A percentile compares a stretch with the other conserved stretches of the same genome.
These are phyloP conservation scores for Amphipoea oculea DNA, from an alignment of 2,888 invertebrate genomes.

Conservation along the genomic window DNA sequence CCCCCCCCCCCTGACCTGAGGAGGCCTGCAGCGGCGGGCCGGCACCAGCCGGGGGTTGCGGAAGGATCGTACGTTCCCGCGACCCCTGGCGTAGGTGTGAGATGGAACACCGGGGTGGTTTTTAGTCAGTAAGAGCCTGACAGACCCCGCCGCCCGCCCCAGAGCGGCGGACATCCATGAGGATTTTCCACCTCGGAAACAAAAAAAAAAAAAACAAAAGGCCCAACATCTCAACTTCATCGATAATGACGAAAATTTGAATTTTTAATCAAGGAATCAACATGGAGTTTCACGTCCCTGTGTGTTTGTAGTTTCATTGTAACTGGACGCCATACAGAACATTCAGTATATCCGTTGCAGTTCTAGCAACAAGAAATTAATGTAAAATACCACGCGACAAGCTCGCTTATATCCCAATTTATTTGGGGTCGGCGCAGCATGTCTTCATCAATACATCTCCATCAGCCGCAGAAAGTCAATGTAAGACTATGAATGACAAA, in stretches of 20 bases:
- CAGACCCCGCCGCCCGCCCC: too few relatives aligned
- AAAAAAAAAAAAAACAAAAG: too few relatives aligned
- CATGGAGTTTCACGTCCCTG: conserved; percentile 6
- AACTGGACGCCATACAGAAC: conserved; percentile 30
- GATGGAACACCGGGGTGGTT: too few relatives aligned
- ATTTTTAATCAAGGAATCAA: conserved; percentile 25
- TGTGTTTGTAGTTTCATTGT: conserved; percentile 48
- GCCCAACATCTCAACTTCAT: not conserved
- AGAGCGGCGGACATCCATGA: too few relatives aligned
- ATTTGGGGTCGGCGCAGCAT: not conserved
- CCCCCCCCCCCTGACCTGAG: too few relatives aligned
- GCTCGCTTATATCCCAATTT: conserved; percentile 64
- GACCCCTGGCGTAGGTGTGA: too few relatives aligned
- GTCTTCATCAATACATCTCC: not conserved
- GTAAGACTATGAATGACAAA: not conserved
- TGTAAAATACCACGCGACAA: conserved; percentile 71
- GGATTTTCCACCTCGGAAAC: too few relatives aligned
- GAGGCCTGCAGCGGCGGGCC: too few relatives aligned
- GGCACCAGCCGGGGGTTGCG: too few relatives aligned
- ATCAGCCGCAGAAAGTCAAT: not conserved
- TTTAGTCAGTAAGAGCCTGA: too few relatives aligned
- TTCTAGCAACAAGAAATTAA: conserved; percentile 67
- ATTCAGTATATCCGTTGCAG: conserved; percentile 43
- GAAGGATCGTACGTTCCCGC: too few relatives aligned
- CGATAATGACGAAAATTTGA: not conserved